Conservation (phyloP, 2,113 vertebrate genomes). For the Quiscalus mexicanus region DNA sequence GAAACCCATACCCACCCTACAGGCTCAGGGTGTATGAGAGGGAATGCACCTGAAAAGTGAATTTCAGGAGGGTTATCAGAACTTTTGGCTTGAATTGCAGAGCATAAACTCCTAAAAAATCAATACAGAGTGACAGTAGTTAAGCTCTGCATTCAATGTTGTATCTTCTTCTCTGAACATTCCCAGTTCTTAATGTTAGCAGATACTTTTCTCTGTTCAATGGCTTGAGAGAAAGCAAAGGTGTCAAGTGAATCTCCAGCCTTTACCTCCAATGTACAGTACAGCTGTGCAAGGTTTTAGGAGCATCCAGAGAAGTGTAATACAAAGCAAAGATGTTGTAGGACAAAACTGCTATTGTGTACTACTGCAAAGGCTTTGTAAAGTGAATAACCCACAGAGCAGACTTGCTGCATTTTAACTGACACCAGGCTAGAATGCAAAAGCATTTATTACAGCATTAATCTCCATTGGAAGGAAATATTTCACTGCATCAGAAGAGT, state of each 20-base stretch:
- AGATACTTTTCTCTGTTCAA: neutral
- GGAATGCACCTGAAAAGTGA: neutral
- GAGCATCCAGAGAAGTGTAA: neutral
- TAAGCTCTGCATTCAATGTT: neutral
- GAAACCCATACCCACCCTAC: neutral
- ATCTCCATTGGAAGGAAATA: neutral
- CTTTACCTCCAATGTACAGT: neutral
- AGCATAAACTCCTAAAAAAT: neutral
- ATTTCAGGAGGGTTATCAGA: neutral
- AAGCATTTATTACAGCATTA: neutral
- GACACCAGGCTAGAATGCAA: neutral
- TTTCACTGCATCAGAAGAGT: neutral
- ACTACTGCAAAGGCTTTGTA: neutral
- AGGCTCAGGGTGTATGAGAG: neutral
- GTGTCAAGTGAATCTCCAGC: neutral
- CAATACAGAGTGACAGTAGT: neutral
- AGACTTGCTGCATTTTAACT: neutral
- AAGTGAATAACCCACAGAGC: neutral
- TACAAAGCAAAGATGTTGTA: neutral
- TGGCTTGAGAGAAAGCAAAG: neutral
- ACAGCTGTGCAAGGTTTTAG: neutral
- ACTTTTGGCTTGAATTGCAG: neutral
- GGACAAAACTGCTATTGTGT: neutral
- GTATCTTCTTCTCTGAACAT: neutral
- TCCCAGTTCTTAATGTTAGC: neutral